A percentile compares a stretch with the other conserved stretches of the same genome.
phyloP scores from a whole-genome alignment of 23 tunicate genomes.

The Oikopleura vanhoeffeni region DNA sequence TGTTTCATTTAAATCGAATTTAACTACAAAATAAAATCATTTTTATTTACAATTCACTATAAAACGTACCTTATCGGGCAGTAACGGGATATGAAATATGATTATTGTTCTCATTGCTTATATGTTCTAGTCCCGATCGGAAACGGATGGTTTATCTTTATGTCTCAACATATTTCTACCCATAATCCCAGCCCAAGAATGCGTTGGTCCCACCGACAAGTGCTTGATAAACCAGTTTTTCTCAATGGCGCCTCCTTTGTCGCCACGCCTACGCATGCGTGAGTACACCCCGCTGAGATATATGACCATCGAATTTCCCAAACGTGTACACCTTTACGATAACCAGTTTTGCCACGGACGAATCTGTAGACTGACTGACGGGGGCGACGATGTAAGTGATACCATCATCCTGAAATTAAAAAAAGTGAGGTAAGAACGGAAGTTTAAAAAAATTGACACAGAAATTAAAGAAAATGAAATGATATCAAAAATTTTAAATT shows the following conservation, averaged over 20 bases:
- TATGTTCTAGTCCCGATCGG: background rate
- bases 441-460: too few species aligned
- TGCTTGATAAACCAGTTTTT: slow-evolving; percentile 64
- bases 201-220: slow-evolving; percentile 49
- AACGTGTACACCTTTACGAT: slow-evolving; percentile 60
- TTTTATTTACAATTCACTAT: too few species aligned
- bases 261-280: slow-evolving; percentile 89
- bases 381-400: slow-evolving; percentile 61
- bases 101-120: slow-evolving; percentile 33
- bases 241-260: slow-evolving; percentile 67
- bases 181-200: slow-evolving; percentile 97
- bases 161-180: slow-evolving; percentile 76
- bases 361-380: slow-evolving; percentile 98
- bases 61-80: background rate
- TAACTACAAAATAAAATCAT: too few species aligned
- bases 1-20: too few species aligned
- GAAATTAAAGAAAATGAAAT: too few species aligned
- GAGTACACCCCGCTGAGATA: slow-evolving; percentile 83
- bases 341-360: slow-evolving; percentile 74
- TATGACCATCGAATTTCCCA: slow-evolving; percentile 88
- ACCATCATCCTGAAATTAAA: slow-evolving; percentile 58
- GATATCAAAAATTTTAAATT: too few species aligned
- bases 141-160: slow-evolving; percentile 29
- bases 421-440: too few species aligned
- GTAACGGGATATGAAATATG: slow-evolving; percentile 34